Percentiles rank a stretch among this genome's conserved stretches.
phyloP scores from a whole-genome alignment of 2,113 vertebrate species.

The Austrofundulus limnaeus region DNA sequence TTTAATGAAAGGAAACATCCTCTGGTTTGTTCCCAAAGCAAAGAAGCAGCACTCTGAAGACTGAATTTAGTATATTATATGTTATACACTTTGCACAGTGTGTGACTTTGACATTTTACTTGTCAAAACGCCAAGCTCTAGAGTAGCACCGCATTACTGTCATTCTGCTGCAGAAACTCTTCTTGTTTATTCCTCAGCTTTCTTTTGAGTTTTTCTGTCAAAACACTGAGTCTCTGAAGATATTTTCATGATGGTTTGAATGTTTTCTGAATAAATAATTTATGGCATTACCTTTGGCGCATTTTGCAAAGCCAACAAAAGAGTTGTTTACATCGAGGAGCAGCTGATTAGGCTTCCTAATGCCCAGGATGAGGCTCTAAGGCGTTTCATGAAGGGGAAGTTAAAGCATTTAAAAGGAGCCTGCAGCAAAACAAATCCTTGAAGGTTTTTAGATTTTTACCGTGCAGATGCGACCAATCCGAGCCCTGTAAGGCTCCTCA shows the following conservation, averaged over 20 bases:
- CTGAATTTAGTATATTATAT: no score
- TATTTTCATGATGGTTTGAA: neutral
- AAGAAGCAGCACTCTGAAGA: neutral
- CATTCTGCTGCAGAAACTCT: neutral
- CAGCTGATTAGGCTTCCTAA: neutral
- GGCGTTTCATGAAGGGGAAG: no score
- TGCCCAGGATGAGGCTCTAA: neutral
- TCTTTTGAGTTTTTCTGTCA: neutral
- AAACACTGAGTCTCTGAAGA: no score
- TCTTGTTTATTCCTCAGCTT: neutral
- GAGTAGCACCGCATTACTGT: neutral
- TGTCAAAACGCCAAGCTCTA: neutral
- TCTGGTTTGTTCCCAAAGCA: neutral
- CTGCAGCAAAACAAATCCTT: neutral
- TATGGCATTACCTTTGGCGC: neutral
- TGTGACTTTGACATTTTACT: neutral
- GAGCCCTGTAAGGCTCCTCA: slow-evolving; percentile 79
- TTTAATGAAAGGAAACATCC: neutral
- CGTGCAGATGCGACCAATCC: slow-evolving; percentile 82
- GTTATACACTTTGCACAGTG: no score
- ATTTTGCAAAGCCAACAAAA: neutral
- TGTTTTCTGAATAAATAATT: neutral
- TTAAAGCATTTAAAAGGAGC: no score
- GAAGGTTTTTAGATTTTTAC: slow-evolving; percentile 47
- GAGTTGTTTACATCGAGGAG: neutral